Base-by-base conservation (phyloP, 2,797 vertebrate genomes). In the Tokudaia muenninki region DNA sequence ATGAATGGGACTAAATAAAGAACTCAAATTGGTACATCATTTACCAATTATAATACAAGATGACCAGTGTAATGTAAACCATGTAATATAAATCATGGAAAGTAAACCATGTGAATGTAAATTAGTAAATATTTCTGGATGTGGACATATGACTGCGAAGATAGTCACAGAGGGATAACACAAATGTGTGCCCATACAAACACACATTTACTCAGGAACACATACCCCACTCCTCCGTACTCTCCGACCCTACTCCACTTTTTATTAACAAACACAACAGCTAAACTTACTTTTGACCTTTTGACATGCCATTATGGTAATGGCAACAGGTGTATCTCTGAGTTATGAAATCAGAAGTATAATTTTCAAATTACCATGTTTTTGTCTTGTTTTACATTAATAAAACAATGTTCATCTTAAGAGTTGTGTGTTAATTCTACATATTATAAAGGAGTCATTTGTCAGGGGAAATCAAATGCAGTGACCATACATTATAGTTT, bases 301-400 rank as follows among this genome's bases (percentile, higher is more conserved):
- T 96, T 0, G 0, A 61, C 14, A 82, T 92, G 88, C 93, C 97
- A 95, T 96, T 98, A 98, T 97, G 97, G 96, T 93, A 95, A 97
- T 96, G 7, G 65, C 96, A 94, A 74, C 92, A 97, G 93, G 77
- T 97, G 84, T 88, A 94, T 57, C 77, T 97, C 70, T 0, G 91
- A 94, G 96, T 98, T 98, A 98, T 97, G 97, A 98, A 98, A 98
- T 52, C 96, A 96, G 13, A 94, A 87, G 84, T 98, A 95, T 98
- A 97, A 97, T 98, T 98, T 98, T 94, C 94, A 97, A 91, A 96
- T 97, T 96, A 90, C 41, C 79, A 13, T 97, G 96, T 87, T 97
- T 50, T 94, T 94, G 94, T 97, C 95, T 95, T 97, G 96, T 97
- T 98, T 98, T 98, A 98, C 94, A 6, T 97, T 92, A 91, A 86